Evolutionary conservation across 2,797 vertebrate species (phyloP), one percentile per base, ranked within the genome.

Genomic region (Peromyscus melanophrys): DNA sequence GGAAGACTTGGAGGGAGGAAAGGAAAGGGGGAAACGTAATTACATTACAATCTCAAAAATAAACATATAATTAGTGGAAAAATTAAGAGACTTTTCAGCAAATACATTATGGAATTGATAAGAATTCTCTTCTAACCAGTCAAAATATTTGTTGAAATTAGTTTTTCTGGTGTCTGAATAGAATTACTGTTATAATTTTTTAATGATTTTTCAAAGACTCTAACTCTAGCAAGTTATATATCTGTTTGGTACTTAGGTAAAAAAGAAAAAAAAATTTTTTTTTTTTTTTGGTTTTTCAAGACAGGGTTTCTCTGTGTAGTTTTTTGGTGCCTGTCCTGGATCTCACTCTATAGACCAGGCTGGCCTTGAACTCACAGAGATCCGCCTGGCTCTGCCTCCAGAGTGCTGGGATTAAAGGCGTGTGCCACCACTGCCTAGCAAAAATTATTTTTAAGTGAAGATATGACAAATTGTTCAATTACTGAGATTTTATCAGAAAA

Each of bases 401-500:
- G 12, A 13, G 49, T 52, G 49, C 49, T 52, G 49, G 49, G 49
- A 14, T 52, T 52, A 52, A 52, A 52, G 49, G 49, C 13, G 49
- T 52, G 49, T 3, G 49, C 49, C 49, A 52, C 49, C 49, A 52
- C 49, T 12, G 1, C 49, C 2, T 12, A 52, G 49, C 2, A 14
- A 55, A 55, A 83, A 90, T 29, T n/a, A 52, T 34, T 80, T 94
- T 89, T 85, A 81, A 23, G 43, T 92, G 31, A 13, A 82, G 25
- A 40, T 6, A 43, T 52, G 43, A 8, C 61, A 84, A 93, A 67
- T 71, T 84, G 77, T 37, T 87, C 13, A 71, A 12, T 52, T 67
- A 73, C 7, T 94, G 27, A 92, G 78, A 65, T 92, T 92, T 71
- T 80, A 75, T 89, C 59, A 14, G n/a, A 96, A 94, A 46, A 76